Evolutionary conservation across 2,888 invertebrate species (phyloP).

Genomic region (Leptura quadrifasciata): DNA sequence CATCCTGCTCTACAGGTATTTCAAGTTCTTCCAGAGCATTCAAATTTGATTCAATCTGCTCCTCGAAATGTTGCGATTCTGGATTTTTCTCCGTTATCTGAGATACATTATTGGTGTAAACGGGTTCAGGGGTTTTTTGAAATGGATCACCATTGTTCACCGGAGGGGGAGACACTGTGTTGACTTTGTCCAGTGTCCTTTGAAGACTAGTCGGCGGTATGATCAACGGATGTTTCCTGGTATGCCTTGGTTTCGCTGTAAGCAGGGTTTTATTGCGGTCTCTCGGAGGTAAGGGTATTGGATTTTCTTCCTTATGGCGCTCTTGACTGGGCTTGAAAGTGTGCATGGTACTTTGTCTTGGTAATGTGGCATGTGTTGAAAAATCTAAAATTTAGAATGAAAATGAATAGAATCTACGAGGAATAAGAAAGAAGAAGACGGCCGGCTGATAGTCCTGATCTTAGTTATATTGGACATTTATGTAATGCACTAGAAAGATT

Average conservation of each 20-base stretch:
- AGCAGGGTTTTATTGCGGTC: slow-evolving; percentile 81
- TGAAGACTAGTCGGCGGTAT: slow-evolving; percentile 81
- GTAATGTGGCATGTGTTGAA: slow-evolving; percentile 58
- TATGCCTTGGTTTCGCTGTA: slow-evolving; percentile 82
- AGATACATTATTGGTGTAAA: slow-evolving; percentile 66
- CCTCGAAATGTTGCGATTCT: slow-evolving; percentile 76
- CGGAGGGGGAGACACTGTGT: slow-evolving; percentile 72
- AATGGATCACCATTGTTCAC: slow-evolving; percentile 60
- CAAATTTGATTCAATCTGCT: slow-evolving; percentile 79
- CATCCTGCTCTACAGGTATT: slow-evolving; percentile 71
- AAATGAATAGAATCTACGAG: background rate
- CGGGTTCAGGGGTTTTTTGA: slow-evolving; percentile 59
- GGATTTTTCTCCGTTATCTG: slow-evolving; percentile 69
- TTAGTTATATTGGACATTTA: no score
- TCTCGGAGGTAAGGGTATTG: slow-evolving; percentile 87
- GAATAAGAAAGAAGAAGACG: background rate
- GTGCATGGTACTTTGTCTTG: slow-evolving; percentile 55
- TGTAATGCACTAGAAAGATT: no score
- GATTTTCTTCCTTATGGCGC: slow-evolving; percentile 75
- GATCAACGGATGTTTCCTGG: slow-evolving; percentile 87
- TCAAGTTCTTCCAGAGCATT: slow-evolving; percentile 79
- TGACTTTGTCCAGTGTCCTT: slow-evolving; percentile 79
- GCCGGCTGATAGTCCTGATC: no score
- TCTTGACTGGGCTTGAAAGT: slow-evolving; percentile 47
- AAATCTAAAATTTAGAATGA: slow-evolving; percentile 28